phyloP scores from a whole-genome alignment of 2,797 vertebrate genomes.

The Darevskia nairensis region DNA sequence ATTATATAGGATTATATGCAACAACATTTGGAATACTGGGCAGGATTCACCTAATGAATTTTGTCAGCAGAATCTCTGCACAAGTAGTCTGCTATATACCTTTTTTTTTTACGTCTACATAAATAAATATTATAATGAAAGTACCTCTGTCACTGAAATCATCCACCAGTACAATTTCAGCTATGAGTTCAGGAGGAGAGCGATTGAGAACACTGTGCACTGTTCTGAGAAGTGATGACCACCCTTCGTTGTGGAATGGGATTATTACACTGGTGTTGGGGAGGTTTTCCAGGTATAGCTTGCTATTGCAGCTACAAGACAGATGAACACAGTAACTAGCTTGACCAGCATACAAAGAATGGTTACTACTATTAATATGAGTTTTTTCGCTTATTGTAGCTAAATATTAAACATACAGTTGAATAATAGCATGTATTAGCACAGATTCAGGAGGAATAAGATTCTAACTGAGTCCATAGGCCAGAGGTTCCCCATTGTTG shows the following conservation, averaged over 20 bases:
- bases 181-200: slow-evolving; percentile 89
- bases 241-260: slow-evolving; percentile 98
- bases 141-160: slow-evolving; percentile 98
- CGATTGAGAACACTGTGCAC: slow-evolving; percentile 95
- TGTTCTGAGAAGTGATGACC: slow-evolving; percentile 95
- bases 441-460: background rate
- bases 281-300: slow-evolving; percentile 88
- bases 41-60: too few species aligned
- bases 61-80: too few species aligned
- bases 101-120: background rate
- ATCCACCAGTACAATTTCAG: slow-evolving; percentile 94
- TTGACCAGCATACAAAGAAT: background rate
- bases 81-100: background rate
- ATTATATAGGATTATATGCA: too few species aligned
- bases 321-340: slow-evolving; percentile 51
- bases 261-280: slow-evolving; percentile 97
- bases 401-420: background rate
- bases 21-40: background rate
- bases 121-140: background rate
- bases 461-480: too few species aligned
- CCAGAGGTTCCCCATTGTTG: background rate
- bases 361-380: background rate
- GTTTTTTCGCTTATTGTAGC: background rate
- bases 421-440: background rate
- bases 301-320: slow-evolving; percentile 86